Base-by-base conservation (phyloP, 2,113 vertebrate genomes). In the Dolichallabes microphthalmus region DNA sequence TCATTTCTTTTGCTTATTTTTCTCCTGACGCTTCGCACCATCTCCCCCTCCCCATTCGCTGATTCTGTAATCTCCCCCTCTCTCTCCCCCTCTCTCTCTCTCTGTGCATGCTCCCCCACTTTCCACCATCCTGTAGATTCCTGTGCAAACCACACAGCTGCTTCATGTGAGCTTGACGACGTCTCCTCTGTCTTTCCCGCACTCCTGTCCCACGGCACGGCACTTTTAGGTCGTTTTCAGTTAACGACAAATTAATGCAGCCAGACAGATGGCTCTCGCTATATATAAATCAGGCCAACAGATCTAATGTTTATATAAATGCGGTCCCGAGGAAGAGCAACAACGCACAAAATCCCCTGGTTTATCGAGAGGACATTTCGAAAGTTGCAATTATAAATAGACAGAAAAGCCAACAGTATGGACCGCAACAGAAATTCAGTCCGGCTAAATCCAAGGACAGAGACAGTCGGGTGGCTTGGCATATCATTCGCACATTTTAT, bases 101-200 rank as follows among this genome's bases (percentile, higher is more conserved):
- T 2, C 60, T 58, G 4, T 58, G 15, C 35, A 86, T 52, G 22
- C 8, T 66, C 81, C 80, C 88, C 73, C 82, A 85, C 86, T 93
- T 80, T 73, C 66, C 79, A 73, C 50, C 66, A 50, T 68, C 39
- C 25, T 55, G 68, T 52, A 45, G 91, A 94, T 93, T 91, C 90
- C 85, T 92, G 92, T 88, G 50, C 25, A 87, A 87, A 87, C 86
- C 82, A 76, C 82, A 80, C 82, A 87, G 86, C 86, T 87, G 82
- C 76, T 84, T 84, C 78, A 64, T 83, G 80, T 57, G 71, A 80
- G 69, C 68, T 30, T 52, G 52, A 75, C 82, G 66, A 78, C 63
- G 69, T 60, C 82, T 71, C n/a, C 27, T 78, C 55, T 79, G 74
- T 87, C 81, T 78, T 80, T 79, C 57, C 68, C 15, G 6, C 45